Conservation (phyloP, 2,113 vertebrate genomes). For the Leptosomus discolor region DNA sequence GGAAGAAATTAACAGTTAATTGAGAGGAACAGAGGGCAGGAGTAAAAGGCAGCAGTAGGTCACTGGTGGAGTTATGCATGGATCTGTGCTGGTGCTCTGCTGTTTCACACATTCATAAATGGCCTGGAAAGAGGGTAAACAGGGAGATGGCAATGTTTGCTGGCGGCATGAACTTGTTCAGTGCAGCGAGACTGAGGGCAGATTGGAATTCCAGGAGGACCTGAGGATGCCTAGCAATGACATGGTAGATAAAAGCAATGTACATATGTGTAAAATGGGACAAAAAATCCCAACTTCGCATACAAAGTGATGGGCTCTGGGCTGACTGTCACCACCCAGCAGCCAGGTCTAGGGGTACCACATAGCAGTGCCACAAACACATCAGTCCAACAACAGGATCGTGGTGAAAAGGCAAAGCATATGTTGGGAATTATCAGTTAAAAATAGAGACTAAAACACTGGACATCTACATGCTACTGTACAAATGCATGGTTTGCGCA, state of each 20-base stretch:
- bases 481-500: not conserved
- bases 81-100: not conserved
- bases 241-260: not conserved
- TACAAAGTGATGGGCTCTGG: not conserved
- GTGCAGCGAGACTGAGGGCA: not conserved
- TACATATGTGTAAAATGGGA: not conserved
- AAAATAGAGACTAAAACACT: not conserved
- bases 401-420: not conserved
- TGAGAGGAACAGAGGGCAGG: not conserved
- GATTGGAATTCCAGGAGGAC: not conserved
- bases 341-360: not conserved
- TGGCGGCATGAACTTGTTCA: not conserved
- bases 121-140: not conserved
- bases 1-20: not conserved
- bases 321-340: not conserved
- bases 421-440: not conserved
- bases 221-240: not conserved
- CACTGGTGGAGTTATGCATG: rapidly evolving
- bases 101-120: not conserved
- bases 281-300: not conserved
- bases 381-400: not conserved
- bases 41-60: not conserved
- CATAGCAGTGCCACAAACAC: not conserved
- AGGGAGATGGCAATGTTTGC: not conserved
- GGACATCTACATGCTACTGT: not conserved